Evolutionary conservation across 2,797 vertebrate species (phyloP).

Genomic region (Falco berigora): DNA sequence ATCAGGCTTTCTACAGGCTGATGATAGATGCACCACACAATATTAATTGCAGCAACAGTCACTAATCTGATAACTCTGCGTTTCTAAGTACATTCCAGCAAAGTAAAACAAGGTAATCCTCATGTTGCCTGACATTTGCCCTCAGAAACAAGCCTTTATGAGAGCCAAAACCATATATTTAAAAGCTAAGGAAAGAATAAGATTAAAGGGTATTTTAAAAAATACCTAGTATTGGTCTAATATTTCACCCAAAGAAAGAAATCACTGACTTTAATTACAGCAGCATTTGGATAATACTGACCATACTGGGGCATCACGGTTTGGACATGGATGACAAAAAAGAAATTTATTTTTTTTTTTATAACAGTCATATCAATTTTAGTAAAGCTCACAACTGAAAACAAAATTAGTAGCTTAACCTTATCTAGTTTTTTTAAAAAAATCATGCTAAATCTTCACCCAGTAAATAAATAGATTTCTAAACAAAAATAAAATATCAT

Average conservation of each 20-base stretch:
- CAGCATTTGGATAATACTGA: background rate
- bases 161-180: background rate
- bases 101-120: slow-evolving; percentile 44
- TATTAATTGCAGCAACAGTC: slow-evolving; percentile 28
- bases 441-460: background rate
- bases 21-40: background rate
- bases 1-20: background rate
- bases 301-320: background rate
- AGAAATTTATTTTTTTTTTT: background rate
- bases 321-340: background rate
- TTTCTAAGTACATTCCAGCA: slow-evolving; percentile 21
- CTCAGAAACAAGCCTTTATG: background rate
- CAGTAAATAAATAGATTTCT: background rate
- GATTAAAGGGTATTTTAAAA: background rate
- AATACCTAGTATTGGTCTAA: background rate
- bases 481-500: background rate
- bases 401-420: background rate
- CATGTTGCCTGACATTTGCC: background rate
- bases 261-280: background rate
- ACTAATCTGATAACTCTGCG: slow-evolving; percentile 10
- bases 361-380: background rate
- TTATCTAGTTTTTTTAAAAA: background rate
- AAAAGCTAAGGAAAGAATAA: slow-evolving; percentile 11
- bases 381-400: background rate
- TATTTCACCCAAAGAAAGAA: background rate